phyloP scores from a whole-genome alignment of 1,140 invertebrate species.

The Trachelipus rathkii region DNA sequence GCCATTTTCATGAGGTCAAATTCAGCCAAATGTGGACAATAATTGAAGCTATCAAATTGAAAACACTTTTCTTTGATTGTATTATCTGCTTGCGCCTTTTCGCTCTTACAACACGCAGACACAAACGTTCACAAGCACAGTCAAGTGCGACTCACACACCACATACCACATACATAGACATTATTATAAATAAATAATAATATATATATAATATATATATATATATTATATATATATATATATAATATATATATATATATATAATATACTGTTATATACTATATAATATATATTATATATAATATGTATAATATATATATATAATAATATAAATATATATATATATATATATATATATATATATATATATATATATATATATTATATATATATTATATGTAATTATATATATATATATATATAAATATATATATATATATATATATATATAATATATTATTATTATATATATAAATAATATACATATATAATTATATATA shows the following conservation, averaged over 20 bases:
- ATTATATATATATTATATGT: conserved; percentile 24
- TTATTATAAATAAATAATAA: no score
- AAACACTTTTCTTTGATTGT: conserved; percentile 1
- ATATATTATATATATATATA: not conserved
- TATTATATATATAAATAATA: not conserved
- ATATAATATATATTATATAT: conserved; percentile 24
- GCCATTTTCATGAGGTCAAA: conserved; percentile 10
- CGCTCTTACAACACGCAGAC: not conserved
- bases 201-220: conserved; percentile 5
- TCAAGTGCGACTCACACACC: no score
- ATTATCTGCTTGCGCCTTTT: conserved; percentile 8
- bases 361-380: not conserved
- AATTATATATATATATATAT: conserved; percentile 22
- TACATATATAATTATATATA: conserved; percentile 22
- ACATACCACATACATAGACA: no score
- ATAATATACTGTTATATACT: no score
- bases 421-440: no score
- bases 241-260: conserved; percentile 22
- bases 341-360: no score
- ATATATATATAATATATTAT: no score
- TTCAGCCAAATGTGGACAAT: conserved; percentile 6
- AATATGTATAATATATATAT: not conserved
- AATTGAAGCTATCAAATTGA: not conserved
- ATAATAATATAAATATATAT: no score
- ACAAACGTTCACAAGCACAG: not conserved